These are phyloP conservation scores for Bostrychus sinensis DNA, from an alignment of 2,113 vertebrate species.

Conservation along the genomic window DNA sequence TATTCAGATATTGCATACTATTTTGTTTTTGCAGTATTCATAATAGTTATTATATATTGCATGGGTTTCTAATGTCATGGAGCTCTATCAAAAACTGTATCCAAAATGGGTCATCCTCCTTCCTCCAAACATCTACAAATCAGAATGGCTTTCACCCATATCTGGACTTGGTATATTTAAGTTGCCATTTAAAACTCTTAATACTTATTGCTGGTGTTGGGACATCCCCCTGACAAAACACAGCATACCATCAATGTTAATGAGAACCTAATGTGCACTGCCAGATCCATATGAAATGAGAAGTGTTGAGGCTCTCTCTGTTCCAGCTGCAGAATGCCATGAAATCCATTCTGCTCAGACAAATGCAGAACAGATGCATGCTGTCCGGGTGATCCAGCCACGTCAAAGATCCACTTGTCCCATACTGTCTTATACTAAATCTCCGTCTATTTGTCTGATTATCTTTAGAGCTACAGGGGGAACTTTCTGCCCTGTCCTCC, in stretches of 20 bases:
- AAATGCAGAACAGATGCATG: slow-evolving; percentile 13
- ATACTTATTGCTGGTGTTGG: too few species aligned
- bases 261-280: slow-evolving; percentile 2
- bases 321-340: slow-evolving; percentile 31
- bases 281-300: neutral
- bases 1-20: too few species aligned
- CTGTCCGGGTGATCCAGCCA: slow-evolving; percentile 14
- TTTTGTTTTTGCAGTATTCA: too few species aligned
- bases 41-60: too few species aligned
- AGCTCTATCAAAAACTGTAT: too few species aligned
- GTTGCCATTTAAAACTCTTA: too few species aligned
- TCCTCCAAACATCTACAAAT: too few species aligned
- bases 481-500: slow-evolving; percentile 11
- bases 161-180: too few species aligned
- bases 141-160: too few species aligned
- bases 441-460: slow-evolving; percentile 12
- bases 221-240: slow-evolving; percentile 1
- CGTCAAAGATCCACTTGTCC: slow-evolving; percentile 47
- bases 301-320: slow-evolving; percentile 10
- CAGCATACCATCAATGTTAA: neutral
- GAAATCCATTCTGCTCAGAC: slow-evolving; percentile 46
- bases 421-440: slow-evolving; percentile 8
- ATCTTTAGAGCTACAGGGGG: slow-evolving; percentile 7
- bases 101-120: too few species aligned
- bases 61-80: too few species aligned